A percentile compares a stretch with the other conserved stretches of the same genome.
Conservation (phyloP, 2,888 invertebrate species). For the Onchidella celtica region DNA sequence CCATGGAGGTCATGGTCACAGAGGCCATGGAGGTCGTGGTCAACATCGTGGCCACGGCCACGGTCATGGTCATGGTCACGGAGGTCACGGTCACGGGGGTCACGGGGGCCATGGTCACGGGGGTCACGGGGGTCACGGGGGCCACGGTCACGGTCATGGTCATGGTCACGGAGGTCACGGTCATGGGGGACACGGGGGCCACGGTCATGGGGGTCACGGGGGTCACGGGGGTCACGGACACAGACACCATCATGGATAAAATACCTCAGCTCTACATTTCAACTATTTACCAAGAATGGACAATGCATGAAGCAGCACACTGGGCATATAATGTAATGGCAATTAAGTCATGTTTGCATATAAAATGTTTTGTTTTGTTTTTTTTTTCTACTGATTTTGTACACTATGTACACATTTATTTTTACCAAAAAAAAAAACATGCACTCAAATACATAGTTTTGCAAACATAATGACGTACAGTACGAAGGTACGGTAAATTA, state of each 20-base stretch:
- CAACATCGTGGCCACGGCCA: background rate
- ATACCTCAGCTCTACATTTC: background rate
- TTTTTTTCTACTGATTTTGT: too few species aligned
- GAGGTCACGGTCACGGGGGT: background rate
- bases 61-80: background rate
- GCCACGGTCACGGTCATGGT: background rate
- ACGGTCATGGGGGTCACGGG: background rate
- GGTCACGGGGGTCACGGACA: background rate
- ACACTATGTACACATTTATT: too few species aligned
- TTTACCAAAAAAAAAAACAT: too few species aligned
- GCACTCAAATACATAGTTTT: too few species aligned
- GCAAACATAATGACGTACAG: too few species aligned
- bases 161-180: background rate
- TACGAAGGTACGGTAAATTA: too few species aligned
- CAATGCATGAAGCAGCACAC: too few species aligned
- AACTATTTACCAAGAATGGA: too few species aligned
- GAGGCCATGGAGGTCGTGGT: background rate
- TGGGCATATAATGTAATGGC: too few species aligned
- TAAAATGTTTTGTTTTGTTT: too few species aligned
- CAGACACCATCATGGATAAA: background rate
- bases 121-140: background rate
- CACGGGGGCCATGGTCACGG: background rate
- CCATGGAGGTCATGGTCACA: background rate
- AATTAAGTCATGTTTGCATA: too few species aligned
- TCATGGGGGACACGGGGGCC: background rate